These are phyloP conservation scores for Carassius auratus DNA, from an alignment of 2,113 vertebrate genomes.

Conservation along the genomic window DNA sequence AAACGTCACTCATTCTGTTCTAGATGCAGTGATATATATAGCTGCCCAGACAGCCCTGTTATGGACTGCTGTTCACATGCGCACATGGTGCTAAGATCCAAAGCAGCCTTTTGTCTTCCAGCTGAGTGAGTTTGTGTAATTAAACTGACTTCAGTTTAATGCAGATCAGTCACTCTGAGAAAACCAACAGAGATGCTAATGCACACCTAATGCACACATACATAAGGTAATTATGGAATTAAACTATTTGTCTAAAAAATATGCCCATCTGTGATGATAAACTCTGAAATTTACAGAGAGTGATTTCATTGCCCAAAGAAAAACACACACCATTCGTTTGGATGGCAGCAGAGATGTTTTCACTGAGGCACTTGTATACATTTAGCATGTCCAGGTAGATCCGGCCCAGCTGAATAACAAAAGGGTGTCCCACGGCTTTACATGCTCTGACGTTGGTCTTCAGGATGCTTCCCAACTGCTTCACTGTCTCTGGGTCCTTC, in stretches of 20 bases:
- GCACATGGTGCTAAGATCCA: not conserved
- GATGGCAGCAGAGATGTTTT: conserved; percentile 99
- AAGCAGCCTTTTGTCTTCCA: not conserved
- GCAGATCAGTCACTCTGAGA: not conserved
- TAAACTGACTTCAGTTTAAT: conserved; percentile 16
- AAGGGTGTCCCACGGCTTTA: conserved; percentile 78
- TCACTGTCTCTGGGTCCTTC: conserved; percentile 98
- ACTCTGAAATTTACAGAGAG: not conserved
- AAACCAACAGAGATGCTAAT: not conserved
- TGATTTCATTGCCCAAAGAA: no score
- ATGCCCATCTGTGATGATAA: not conserved
- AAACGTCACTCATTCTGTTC: not conserved
- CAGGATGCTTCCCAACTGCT: conserved; percentile 97
- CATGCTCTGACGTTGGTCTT: conserved; percentile 95
- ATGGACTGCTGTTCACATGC: conserved; percentile 5
- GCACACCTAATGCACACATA: not conserved
- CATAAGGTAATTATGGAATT: not conserved
- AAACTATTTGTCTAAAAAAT: not conserved
- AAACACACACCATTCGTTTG: conserved; percentile 86
- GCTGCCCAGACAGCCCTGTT: not conserved
- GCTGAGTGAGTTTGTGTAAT: not conserved
- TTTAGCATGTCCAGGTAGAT: conserved; percentile 99
- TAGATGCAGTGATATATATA: conserved; percentile 16
- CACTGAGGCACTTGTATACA: conserved; percentile 99
- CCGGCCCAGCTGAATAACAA: conserved; percentile 96